Evolutionary conservation across 2,888 invertebrate genomes (phyloP), one percentile per base, ranked within the genome.

Genomic region (Ditylenchus weischeri): DNA sequence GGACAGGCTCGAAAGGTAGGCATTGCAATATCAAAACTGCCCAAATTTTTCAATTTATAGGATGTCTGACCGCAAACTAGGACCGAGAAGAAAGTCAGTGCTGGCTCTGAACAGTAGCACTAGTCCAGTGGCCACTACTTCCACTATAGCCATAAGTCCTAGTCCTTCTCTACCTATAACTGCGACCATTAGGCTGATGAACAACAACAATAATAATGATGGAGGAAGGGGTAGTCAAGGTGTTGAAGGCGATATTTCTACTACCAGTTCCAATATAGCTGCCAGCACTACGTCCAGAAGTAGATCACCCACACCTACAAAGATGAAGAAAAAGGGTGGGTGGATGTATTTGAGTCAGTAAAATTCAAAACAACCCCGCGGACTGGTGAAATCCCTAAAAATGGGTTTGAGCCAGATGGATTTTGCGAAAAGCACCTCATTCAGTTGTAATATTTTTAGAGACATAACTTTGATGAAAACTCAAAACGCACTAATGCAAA

Each of bases 1-100:
- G 81, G 77, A 77, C 29, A 67, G 81, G 68, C 63, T 81, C 50
- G 79, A 80, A 59, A 69, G 78, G 23, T 62, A 77, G 54, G 61
- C 43, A 35, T 43, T 71, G 13, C 69, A 67, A 15, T 54, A 10
- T 10, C 11, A 11, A 36, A 59, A 23, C 69, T 64, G 15, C n/a
- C 10, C 5, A 11, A 54, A 11, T n/a, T 7, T 15, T 11, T 54
- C 21, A 54, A 54, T 23, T 54, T 54, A 10, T 11, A 54, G 62
- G 36, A 29, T 66, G 43, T 69, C 69, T 38, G 62, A 68, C 35
- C 58, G 57, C 11, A 57, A 61, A n/a, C 47, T 69, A 15, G 69
- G 69, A n/a, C 64, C 68, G 1, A 49, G 67, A 7, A 54, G 69
- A 4, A 69, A 69, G 57, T 69, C 69, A 13, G 64, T 69, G 15